Base-by-base conservation (phyloP, 2,888 invertebrate genomes). In the Lasius platythorax region DNA sequence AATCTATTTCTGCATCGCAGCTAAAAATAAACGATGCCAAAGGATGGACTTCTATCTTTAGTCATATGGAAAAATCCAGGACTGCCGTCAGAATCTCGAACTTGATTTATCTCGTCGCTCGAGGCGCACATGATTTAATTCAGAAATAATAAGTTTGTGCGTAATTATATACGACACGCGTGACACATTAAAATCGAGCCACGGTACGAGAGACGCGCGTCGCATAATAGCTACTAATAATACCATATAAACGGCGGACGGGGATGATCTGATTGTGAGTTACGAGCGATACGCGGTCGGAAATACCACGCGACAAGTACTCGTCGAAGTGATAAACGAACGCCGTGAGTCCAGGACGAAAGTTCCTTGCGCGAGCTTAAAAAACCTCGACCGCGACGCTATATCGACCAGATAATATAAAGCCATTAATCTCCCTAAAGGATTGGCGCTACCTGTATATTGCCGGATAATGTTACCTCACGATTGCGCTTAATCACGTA, bases 361-460 rank as follows among this genome's bases (percentile, higher is more conserved):
- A 82, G 58, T 68, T 33, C 28, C 28, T 37, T 9, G 40, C 33
- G 15, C 33, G 18, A 15, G 30, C 46, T 61, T 64, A 81, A 88
- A 88, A 87, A 78, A 50, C 18, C 78, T 28, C n/a, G 37, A 82
- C 79, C 83, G 6, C 33, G 28, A 2, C 37, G 23, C 53, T 73
- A 40, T 82, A 88, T 88, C 88, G 50, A 67, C 43, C 30, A 63
- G 89, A 87, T 89, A 89, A 85, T 84, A 64, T 30, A 58, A 70
- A 9, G 40, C 75, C 88, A 91, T 91, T 91, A 91, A 91, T 91
- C 90, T 91, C 87, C 82, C 84, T 86, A 90, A 87, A 88, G 85
- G 89, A 91, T 89, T 68, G 87, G 75, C 83, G 83, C 81, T 85
- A 79, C 87, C 87, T 86, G 85, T 70, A 18, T 85, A 81, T 76